These are phyloP conservation scores for Catotricha subobsoleta DNA, from an alignment of 2,888 invertebrate genomes.

Conservation along the genomic window DNA sequence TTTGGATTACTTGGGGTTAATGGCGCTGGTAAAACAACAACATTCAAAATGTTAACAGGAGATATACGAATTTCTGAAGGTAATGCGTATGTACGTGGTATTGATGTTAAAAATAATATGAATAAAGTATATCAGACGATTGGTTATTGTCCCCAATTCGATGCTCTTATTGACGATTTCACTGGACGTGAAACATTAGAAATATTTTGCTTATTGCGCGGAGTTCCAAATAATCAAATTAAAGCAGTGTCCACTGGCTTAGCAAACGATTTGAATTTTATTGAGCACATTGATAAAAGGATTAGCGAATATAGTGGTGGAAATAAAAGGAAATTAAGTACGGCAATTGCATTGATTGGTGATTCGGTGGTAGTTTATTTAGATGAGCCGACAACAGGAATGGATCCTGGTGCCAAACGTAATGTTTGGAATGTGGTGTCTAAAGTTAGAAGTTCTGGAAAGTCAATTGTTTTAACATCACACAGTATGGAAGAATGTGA, in stretches of 20 bases:
- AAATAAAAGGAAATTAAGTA: conserved; percentile 53
- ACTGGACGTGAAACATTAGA: conserved; percentile 49
- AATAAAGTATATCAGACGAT: conserved; percentile 41
- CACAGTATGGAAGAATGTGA: conserved; percentile 81
- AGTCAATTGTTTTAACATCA: conserved; percentile 63
- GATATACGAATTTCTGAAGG: conserved; percentile 54
- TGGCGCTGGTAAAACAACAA: conserved; percentile 75
- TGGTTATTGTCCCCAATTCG: conserved; percentile 61
- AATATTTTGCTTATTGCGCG: conserved; percentile 48
- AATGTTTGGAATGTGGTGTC: conserved; percentile 62
- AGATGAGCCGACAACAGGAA: conserved; percentile 10
- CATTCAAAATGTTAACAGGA: conserved; percentile 81
- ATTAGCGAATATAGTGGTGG: conserved; percentile 49
- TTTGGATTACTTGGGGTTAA: conserved; percentile 71
- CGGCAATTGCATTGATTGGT: conserved; percentile 51
- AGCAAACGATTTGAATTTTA: conserved; percentile 39
- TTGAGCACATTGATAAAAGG: conserved; percentile 41
- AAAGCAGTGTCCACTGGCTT: conserved; percentile 27
- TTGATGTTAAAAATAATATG: conserved; percentile 34
- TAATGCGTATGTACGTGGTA: conserved; percentile 45
- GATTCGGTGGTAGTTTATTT: conserved; percentile 45
- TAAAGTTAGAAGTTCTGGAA: conserved; percentile 47
- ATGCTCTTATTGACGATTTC: conserved; percentile 48
- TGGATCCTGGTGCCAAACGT: conserved; percentile 58
- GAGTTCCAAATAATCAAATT: conserved; percentile 31